Conservation (phyloP, 2,797 vertebrate species). For the Ibycter americanus region DNA sequence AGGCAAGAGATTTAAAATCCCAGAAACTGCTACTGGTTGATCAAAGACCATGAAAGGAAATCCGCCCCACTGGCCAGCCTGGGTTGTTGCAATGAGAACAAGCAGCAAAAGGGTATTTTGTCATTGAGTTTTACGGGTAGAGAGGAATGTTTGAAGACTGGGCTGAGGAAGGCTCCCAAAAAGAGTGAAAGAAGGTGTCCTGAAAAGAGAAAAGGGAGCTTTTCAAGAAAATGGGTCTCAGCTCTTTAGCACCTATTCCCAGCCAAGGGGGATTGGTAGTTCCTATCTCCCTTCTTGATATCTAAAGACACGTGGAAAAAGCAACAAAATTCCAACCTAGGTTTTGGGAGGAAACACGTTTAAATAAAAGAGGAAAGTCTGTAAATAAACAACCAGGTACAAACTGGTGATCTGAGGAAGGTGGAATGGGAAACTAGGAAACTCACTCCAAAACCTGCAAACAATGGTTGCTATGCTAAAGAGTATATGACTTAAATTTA, state of each 20-base stretch:
- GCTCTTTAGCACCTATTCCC: neutral
- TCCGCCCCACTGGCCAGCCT: accelerated
- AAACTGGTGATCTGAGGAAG: neutral
- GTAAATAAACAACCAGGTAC: neutral
- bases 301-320: neutral
- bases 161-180: neutral
- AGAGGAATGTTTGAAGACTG: neutral
- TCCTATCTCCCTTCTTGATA: neutral
- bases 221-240: neutral
- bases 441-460: neutral
- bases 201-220: neutral
- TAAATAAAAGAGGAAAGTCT: neutral
- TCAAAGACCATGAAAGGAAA: neutral
- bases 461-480: neutral
- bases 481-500: neutral
- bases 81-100: neutral
- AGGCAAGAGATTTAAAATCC: neutral
- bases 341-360: neutral
- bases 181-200: neutral
- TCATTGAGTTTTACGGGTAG: neutral
- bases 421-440: neutral
- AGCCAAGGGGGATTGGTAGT: neutral
- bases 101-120: neutral
- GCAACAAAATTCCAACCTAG: neutral
- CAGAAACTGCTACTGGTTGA: neutral